Conservation (phyloP, 2,113 vertebrate species). For the Trochalopteron elliotii region DNA sequence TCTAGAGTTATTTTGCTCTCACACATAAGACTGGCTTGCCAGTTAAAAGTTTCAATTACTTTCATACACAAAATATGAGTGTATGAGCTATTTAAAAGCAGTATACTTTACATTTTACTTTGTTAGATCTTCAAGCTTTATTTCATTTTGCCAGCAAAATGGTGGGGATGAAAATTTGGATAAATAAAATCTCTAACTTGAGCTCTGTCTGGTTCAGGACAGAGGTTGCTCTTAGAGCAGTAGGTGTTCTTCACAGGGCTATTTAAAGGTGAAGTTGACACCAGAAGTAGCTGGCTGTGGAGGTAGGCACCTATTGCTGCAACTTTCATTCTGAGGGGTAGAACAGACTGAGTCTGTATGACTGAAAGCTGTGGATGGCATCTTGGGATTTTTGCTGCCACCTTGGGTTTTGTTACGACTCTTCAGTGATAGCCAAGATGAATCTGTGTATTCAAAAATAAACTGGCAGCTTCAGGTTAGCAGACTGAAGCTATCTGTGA, state of each 20-base stretch:
- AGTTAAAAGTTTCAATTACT: background rate
- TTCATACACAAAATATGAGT: background rate
- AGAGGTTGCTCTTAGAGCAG: background rate
- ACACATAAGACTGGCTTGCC: background rate
- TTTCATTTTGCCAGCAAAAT: background rate
- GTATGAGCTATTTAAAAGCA: background rate
- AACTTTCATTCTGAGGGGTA: background rate
- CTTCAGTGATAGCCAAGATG: no score
- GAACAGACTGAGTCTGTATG: background rate
- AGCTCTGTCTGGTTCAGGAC: background rate
- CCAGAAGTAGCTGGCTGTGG: background rate
- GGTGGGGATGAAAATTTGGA: background rate
- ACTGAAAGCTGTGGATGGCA: background rate
- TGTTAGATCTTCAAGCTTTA: background rate
- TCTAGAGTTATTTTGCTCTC: background rate
- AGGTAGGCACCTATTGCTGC: fast-evolving
- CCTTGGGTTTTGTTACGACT: background rate
- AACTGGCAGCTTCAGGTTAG: background rate
- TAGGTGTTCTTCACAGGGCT: background rate
- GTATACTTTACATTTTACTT: background rate
- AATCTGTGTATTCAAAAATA: background rate
- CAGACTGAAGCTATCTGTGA: background rate
- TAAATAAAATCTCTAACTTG: background rate
- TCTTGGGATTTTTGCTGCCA: background rate
- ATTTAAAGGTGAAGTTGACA: no score